These are phyloP conservation scores for Cremastinae sp. DNA, from an alignment of 2,888 invertebrate genomes.

Conservation along the genomic window DNA sequence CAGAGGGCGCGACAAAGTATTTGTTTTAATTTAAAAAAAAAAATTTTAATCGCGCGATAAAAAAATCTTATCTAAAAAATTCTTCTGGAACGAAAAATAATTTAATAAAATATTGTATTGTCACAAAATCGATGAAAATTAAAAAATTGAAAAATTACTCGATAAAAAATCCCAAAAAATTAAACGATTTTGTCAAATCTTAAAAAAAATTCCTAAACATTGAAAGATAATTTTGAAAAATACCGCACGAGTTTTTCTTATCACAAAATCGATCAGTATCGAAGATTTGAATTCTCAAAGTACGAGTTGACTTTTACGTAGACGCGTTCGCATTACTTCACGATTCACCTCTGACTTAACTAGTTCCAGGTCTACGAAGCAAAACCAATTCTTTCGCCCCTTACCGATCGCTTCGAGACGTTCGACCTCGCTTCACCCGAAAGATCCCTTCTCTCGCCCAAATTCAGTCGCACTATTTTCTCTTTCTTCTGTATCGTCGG, in stretches of 20 bases:
- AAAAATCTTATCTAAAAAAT: too few species aligned
- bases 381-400: conserved; percentile 23
- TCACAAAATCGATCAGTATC: conserved; percentile 24
- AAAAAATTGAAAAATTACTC: too few species aligned
- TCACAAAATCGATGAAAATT: too few species aligned
- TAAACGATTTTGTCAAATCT: too few species aligned
- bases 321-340: conserved; percentile 30
- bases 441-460: neutral
- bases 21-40: too few species aligned
- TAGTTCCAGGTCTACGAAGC: conserved; percentile 17
- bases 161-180: too few species aligned
- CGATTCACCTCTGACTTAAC: conserved; percentile 35
- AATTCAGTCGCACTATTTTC: conserved; percentile 12
- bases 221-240: too few species aligned
- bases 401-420: conserved; percentile 27
- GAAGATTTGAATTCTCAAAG: conserved; percentile 7
- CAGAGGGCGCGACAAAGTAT: neutral
- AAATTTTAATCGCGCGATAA: too few species aligned
- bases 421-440: conserved; percentile 32
- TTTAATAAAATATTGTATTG: too few species aligned
- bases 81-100: too few species aligned
- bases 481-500: neutral
- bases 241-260: conserved; percentile 24
- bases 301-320: conserved; percentile 13
- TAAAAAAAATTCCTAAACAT: too few species aligned